phyloP scores from a whole-genome alignment of 2,113 vertebrate genomes.

The Periophthalmus modestus region DNA sequence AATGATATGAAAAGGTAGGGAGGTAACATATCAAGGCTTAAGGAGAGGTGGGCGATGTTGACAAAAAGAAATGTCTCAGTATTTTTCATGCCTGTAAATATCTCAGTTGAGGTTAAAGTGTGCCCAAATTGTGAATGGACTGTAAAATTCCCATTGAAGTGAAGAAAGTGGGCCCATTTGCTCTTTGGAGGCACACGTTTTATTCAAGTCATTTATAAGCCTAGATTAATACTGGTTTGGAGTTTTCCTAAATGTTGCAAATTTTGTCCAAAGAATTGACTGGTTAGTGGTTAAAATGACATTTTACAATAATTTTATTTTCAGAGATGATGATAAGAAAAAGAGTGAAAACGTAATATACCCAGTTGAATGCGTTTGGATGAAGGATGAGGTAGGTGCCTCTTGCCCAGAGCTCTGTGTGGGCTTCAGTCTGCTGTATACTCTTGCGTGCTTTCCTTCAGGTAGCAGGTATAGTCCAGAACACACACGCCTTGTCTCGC shows the following conservation, averaged over 20 bases:
- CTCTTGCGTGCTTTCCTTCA: constrained; percentile 14
- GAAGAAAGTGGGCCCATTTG: no score
- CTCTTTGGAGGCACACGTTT: no score
- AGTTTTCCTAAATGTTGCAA: no score
- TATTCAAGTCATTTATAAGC: no score
- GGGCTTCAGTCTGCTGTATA: background rate
- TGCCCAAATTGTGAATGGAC: no score
- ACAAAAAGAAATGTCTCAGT: background rate
- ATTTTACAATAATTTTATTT: background rate
- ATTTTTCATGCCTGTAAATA: no score
- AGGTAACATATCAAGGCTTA: background rate
- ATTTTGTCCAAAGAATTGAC: background rate
- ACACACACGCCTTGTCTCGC: constrained; percentile 7
- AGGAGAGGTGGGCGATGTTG: background rate
- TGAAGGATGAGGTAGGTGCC: background rate
- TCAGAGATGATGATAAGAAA: background rate
- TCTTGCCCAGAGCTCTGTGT: constrained; percentile 1
- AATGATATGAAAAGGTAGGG: constrained; percentile 19
- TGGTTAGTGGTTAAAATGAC: background rate
- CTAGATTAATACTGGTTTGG: no score
- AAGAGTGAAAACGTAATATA: background rate
- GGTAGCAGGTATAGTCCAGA: constrained; percentile 23
- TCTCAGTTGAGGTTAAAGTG: background rate
- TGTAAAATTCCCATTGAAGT: no score
- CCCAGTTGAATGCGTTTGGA: background rate